Evolutionary conservation across 2,888 invertebrate genomes (phyloP).

Genomic region (Drosophila mimica): DNA sequence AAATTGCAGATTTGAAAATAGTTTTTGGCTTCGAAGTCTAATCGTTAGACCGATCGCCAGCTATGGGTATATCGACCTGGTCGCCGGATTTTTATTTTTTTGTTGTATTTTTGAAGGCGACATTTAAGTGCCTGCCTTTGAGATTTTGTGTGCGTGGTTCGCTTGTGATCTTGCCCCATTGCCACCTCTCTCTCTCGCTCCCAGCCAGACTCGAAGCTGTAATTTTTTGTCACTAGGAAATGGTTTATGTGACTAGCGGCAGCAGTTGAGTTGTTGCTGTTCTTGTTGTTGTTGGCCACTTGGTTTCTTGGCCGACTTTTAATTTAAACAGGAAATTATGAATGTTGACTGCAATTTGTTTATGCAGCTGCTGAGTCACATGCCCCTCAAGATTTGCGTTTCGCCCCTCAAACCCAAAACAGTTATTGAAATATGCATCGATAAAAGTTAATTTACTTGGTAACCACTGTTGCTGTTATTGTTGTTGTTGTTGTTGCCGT

Average conservation of each 20-base stretch:
- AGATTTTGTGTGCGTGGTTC: slow-evolving; percentile 56
- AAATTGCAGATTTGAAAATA: slow-evolving; percentile 63
- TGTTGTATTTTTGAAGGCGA: slow-evolving; percentile 62
- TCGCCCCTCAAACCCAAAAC: slow-evolving; percentile 6
- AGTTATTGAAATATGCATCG: slow-evolving; percentile 56
- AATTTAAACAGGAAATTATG: slow-evolving; percentile 79
- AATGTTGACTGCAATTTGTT: slow-evolving; percentile 80
- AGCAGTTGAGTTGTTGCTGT: slow-evolving; percentile 11
- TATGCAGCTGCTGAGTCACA: slow-evolving; percentile 78
- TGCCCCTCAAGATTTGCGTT: slow-evolving; percentile 54
- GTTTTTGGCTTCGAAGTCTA: slow-evolving; percentile 16
- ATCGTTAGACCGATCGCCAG: slow-evolving; percentile 47
- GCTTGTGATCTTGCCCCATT: slow-evolving; percentile 22
- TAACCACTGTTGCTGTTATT: slow-evolving; percentile 25
- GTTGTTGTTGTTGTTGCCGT: neutral
- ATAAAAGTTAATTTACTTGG: slow-evolving; percentile 75
- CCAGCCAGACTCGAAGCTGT: slow-evolving; percentile 28
- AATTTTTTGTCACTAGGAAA: slow-evolving; percentile 79
- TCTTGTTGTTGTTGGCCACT: slow-evolving; percentile 4
- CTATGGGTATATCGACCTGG: slow-evolving; percentile 44
- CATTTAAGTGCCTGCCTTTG: slow-evolving; percentile 74
- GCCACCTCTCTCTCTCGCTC: neutral
- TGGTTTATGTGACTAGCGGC: slow-evolving; percentile 70
- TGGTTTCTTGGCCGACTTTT: slow-evolving; percentile 68
- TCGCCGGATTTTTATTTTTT: slow-evolving; percentile 8